Conservation (phyloP, 2,113 vertebrate genomes). For the Corythornis cristatus region DNA sequence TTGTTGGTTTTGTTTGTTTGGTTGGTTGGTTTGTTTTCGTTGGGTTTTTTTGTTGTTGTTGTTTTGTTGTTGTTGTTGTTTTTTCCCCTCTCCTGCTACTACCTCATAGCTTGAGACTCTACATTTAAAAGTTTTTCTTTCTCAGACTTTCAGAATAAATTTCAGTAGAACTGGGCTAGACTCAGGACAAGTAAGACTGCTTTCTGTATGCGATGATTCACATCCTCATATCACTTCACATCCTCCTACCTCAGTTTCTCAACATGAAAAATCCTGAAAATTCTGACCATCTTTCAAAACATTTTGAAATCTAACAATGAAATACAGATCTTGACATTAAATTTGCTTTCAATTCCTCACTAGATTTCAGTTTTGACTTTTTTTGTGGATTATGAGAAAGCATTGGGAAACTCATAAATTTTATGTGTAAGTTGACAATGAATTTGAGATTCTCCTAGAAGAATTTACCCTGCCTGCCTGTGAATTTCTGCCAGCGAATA, state of each 20-base stretch:
- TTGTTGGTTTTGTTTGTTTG: too few relatives aligned
- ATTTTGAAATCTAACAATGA: not conserved
- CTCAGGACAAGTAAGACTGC: not conserved
- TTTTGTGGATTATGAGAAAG: not conserved
- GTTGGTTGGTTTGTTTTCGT: too few relatives aligned
- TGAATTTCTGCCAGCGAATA: not conserved
- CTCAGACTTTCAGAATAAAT: not conserved
- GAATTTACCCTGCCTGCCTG: not conserved
- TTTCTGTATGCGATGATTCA: not conserved
- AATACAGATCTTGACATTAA: not conserved
- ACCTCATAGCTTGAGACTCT: not conserved
- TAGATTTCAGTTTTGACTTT: conserved; percentile 8
- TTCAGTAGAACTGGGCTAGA: not conserved
- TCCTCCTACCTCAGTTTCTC: not conserved
- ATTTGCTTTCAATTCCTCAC: not conserved
- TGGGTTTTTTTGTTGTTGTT: not conserved
- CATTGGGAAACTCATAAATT: not conserved
- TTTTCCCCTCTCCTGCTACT: rapidly evolving
- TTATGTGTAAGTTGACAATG: not conserved
- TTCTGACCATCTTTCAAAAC: not conserved
- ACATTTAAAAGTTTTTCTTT: not conserved
- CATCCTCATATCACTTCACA: not conserved
- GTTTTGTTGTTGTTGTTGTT: rapidly evolving
- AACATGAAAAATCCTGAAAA: not conserved
- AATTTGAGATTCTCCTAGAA: not conserved